Evolutionary conservation across 2,113 vertebrate species (phyloP).

Genomic region (Cisticola juncidis): DNA sequence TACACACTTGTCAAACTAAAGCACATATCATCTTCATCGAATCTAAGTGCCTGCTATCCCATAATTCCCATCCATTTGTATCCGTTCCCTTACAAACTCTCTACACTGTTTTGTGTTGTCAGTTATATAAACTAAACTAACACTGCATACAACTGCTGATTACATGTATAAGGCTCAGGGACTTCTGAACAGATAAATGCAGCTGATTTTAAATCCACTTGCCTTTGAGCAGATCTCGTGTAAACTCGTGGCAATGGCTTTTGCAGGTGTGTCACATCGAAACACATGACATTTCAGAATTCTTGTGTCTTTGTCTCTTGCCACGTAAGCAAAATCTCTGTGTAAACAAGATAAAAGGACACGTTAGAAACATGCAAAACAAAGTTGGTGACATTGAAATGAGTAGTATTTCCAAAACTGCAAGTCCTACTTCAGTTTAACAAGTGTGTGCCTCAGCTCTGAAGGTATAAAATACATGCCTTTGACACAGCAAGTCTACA

Average conservation of each 20-base stretch:
- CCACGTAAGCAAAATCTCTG: constrained; percentile 98
- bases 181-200: neutral
- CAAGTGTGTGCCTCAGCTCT: neutral
- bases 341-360: neutral
- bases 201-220: constrained; percentile 44
- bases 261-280: constrained; percentile 98
- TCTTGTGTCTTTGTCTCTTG: constrained; percentile 94
- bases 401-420: neutral
- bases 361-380: neutral
- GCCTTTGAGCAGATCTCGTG: constrained; percentile 99
- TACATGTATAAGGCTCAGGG: neutral
- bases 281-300: constrained; percentile 99
- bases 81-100: neutral
- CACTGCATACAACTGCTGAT: neutral
- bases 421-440: neutral
- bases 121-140: neutral
- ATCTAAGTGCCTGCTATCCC: neutral
- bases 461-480: neutral
- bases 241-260: constrained; percentile 98
- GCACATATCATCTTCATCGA: neutral
- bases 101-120: fast-evolving
- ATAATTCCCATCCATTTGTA: fast-evolving
- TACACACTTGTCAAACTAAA: neutral
- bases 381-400: neutral
- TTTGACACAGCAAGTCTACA: neutral